Conservation (phyloP, 2,113 vertebrate genomes). For the Pseudorasbora parva region DNA sequence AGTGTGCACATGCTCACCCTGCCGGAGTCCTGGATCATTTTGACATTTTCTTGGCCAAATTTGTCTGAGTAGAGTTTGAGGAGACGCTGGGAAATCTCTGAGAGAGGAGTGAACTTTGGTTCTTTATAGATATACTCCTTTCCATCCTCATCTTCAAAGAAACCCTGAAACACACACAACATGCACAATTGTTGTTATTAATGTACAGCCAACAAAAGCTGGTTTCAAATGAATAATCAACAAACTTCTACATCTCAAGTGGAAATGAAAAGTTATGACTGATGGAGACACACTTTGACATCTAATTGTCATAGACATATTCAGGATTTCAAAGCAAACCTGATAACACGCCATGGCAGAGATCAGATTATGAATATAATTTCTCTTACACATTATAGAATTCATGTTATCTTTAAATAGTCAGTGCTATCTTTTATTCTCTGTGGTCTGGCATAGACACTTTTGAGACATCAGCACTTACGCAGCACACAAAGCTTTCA, state of each 20-base stretch:
- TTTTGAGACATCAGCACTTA: conserved; percentile 14
- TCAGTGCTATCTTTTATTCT: conserved; percentile 10
- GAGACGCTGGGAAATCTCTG: conserved; percentile 95
- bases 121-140: conserved; percentile 99
- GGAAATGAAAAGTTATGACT: conserved; percentile 23
- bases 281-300: background rate
- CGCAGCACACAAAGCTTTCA: background rate
- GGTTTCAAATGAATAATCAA: conserved; percentile 1
- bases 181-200: background rate
- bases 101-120: conserved; percentile 94
- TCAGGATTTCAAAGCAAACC: background rate
- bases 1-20: conserved; percentile 74
- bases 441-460: background rate
- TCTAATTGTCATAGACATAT: background rate
- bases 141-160: conserved; percentile 95
- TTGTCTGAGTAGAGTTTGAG: conserved; percentile 97
- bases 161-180: conserved; percentile 80
- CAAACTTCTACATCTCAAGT: conserved; percentile 19
- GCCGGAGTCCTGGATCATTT: conserved; percentile 97
- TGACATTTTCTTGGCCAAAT: conserved; percentile 96
- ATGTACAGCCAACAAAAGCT: conserved; percentile 9
- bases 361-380: background rate
- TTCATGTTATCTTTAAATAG: background rate
- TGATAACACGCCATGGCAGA: background rate
- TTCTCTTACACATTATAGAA: background rate